Evolutionary conservation across 1,140 invertebrate genomes (phyloP), one percentile per base, ranked within the genome.

Genomic region (Saccostrea cuccullata): DNA sequence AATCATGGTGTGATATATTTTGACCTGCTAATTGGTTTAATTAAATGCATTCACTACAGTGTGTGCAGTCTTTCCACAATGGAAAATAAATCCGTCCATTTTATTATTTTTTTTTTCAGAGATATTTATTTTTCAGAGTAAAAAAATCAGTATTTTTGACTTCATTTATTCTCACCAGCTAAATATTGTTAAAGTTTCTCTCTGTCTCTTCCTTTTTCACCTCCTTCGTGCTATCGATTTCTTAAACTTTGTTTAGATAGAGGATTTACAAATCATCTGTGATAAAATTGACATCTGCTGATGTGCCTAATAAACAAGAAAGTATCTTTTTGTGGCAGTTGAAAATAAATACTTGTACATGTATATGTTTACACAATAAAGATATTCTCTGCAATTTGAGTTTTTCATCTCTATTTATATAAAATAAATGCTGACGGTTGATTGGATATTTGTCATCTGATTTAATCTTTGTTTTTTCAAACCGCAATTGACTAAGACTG

Each of bases 341-440:
- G 30, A 36, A 77, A 26, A 26, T 77, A 23, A 30, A 77, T 47
- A 47, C 47, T 47, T 47, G 47, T 47, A 47, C 40, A 47, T 47
- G 40, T 77, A 26, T 77, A 77, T 77, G 70, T 77, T 36, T 77
- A 77, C 70, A 77, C 70, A 77, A 77, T 77, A 77, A 77, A 77
- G 30, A 15, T 23, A 77, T 36, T 30, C 70, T 30, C 26, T 77
- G 70, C 11, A 36, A 15, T 20, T 20, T 20, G 30, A 30, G 13
- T 30, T 77, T n/a, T 64, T 64, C 3, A 20, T 47, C 9, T 47
- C 47, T 47, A 36, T 36, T 36, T 36, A n/a, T n/a, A n/a, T n/a
- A 36, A 36, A 36, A 36, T 2, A 2, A 36, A 36, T 36, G 30
- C 30, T 36, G 30, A 36, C 2, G 30, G 30, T 1, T 36, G 30